These are phyloP conservation scores for Acinonyx jubatus DNA, from an alignment of 2,113 vertebrate species.

Conservation along the genomic window DNA sequence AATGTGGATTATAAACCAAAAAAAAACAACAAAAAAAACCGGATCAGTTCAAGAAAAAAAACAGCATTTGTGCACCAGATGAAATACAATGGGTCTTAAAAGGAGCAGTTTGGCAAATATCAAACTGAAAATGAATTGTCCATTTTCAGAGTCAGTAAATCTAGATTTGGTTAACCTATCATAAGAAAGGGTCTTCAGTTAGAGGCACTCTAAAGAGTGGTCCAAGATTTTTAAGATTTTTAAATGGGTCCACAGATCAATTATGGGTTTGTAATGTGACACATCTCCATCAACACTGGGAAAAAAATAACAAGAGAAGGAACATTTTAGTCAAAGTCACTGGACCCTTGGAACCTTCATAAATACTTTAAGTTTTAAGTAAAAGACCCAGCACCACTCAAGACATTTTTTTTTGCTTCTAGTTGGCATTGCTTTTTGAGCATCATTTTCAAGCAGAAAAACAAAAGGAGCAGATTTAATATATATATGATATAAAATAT, in stretches of 20 bases:
- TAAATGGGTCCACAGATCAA: neutral
- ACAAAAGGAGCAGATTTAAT: neutral
- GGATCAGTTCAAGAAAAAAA: neutral
- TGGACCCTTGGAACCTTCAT: neutral
- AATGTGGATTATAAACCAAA: neutral
- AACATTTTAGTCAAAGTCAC: neutral
- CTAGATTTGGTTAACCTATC: neutral
- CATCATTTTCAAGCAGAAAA: neutral
- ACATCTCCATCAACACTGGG: accelerated
- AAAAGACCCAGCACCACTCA: neutral
- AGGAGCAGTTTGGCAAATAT: neutral
- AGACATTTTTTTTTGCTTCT: neutral
- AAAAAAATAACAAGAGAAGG: neutral
- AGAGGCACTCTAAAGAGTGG: neutral
- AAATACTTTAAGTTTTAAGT: neutral
- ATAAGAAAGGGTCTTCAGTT: neutral
- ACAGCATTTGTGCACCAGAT: neutral
- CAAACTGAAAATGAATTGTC: neutral
- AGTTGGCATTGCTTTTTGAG: neutral
- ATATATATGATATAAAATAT: neutral
- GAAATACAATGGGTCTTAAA: neutral
- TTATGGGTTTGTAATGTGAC: neutral
- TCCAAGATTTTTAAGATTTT: neutral
- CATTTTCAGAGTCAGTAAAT: neutral
- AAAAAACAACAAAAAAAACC: neutral